These are phyloP conservation scores for Oreotrochilus melanogaster DNA, from an alignment of 2,113 vertebrate genomes.

Conservation along the genomic window DNA sequence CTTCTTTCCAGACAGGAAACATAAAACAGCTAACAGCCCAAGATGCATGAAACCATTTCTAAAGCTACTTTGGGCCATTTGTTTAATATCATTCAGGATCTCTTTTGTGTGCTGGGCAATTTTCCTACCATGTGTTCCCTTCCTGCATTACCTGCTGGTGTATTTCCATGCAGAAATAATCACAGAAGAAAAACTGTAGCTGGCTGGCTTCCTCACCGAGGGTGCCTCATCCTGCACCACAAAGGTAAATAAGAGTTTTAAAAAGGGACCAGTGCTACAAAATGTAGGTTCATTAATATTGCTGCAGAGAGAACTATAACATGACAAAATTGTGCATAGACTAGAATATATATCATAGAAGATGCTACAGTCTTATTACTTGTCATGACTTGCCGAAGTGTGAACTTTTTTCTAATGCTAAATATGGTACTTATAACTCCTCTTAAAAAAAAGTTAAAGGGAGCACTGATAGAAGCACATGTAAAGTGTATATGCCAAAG, in stretches of 20 bases:
- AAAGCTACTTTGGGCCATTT: conserved; percentile 55
- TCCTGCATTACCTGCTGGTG: conserved; percentile 58
- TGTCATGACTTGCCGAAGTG: background rate
- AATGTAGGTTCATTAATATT: background rate
- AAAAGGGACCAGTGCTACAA: background rate
- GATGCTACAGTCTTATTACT: background rate
- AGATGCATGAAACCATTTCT: conserved; percentile 63
- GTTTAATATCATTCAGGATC: conserved; percentile 64
- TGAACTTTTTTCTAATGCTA: background rate
- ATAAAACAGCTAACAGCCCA: conserved; percentile 67
- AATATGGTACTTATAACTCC: background rate
- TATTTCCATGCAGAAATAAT: background rate
- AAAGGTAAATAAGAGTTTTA: background rate
- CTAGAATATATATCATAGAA: background rate
- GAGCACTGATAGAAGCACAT: background rate
- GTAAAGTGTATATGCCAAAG: background rate
- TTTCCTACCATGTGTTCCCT: conserved; percentile 32
- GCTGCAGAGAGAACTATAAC: background rate
- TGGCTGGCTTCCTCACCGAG: background rate
- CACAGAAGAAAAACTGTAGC: background rate
- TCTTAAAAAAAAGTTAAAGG: background rate
- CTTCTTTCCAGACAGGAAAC: conserved; percentile 66
- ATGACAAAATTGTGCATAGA: background rate
- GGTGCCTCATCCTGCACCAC: background rate
- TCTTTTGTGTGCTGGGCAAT: conserved; percentile 45